Base-by-base conservation (phyloP, 2,797 vertebrate species). In the Acrossocheilus wenchowensis region DNA sequence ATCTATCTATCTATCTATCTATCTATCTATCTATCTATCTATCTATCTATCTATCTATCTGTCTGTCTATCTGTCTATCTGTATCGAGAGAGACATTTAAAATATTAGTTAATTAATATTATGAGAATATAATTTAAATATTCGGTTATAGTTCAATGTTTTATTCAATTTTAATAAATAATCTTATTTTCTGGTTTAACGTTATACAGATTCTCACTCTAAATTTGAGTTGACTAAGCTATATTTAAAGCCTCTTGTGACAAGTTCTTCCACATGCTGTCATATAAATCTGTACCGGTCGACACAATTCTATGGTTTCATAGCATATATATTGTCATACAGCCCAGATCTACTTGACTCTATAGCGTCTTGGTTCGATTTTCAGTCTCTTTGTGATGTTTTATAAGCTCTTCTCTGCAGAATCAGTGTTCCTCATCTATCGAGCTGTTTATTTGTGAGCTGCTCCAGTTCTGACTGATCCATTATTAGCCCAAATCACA, bases 401-500 rank as follows among this genome's bases (percentile, higher is more conserved):
- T 68, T 71, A 57, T 45, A 60, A 79, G 43, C 15, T 85, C 23
- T 54, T 78, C 64, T 78, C 34, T 68, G 57, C 6, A 26, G 82
- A 80, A 62, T 45, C 15, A 1, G 43, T 64, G 41, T 83, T 75
- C 57, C 73, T 77, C 57, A 19, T 66, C 36, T 77, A 71, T 78
- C 1, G 21, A 54, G 34, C 48, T 77, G 62, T 81, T 82, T 82
- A 84, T 88, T 79, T 52, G 72, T 36, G 45, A 15, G 43, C 66
- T 86, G 39, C 57, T 78, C 69, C 57, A 23, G 36, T 60, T 74
- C n/a, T 73, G 39, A 66, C 68, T 82, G 72, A 34, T 78, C 52
- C 75, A 74, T 82, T 86, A 39, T 78, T 41, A 84, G 78, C 60
- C 39, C 9, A 30, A 50, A 68, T 84, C 71, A 66, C 78, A 69